These are phyloP conservation scores for Dugesia japonica DNA, from an alignment of 2,888 invertebrate genomes.

Conservation along the genomic window DNA sequence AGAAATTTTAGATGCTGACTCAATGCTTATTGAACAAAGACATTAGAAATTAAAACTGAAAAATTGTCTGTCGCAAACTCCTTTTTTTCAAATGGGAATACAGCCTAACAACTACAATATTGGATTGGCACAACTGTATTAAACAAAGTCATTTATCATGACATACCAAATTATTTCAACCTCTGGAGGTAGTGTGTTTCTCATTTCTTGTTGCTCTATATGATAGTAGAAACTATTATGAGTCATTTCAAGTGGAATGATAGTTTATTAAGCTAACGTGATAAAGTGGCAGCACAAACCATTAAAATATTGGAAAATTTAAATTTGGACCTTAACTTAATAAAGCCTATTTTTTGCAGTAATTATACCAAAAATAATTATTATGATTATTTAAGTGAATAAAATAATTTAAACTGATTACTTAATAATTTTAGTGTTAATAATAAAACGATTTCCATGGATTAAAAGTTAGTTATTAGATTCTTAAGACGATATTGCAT, in stretches of 20 bases:
- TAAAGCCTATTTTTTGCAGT: too few relatives aligned
- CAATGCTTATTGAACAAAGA: conserved; percentile 13
- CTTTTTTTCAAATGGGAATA: background rate
- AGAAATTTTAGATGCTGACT: background rate
- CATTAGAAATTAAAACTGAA: background rate
- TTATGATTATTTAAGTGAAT: too few relatives aligned
- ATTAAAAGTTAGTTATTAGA: too few relatives aligned
- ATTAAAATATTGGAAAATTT: background rate
- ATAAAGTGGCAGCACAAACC: background rate
- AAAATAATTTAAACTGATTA: too few relatives aligned
- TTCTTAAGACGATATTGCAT: too few relatives aligned
- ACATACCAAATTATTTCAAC: too few relatives aligned
- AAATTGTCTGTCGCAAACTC: conserved; percentile 8
- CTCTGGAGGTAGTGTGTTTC: too few relatives aligned
- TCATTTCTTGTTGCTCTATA: too few relatives aligned
- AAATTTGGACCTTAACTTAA: too few relatives aligned
- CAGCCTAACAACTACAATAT: background rate
- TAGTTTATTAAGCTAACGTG: background rate
- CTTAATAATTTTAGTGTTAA: too few relatives aligned
- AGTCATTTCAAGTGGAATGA: background rate
- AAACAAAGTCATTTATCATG: conserved; percentile 1
- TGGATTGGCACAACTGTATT: conserved; percentile 4
- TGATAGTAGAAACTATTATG: background rate
- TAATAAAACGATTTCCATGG: too few relatives aligned
- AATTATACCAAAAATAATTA: too few relatives aligned